phyloP scores from a whole-genome alignment of 2,113 vertebrate genomes.

The Colius striatus region DNA sequence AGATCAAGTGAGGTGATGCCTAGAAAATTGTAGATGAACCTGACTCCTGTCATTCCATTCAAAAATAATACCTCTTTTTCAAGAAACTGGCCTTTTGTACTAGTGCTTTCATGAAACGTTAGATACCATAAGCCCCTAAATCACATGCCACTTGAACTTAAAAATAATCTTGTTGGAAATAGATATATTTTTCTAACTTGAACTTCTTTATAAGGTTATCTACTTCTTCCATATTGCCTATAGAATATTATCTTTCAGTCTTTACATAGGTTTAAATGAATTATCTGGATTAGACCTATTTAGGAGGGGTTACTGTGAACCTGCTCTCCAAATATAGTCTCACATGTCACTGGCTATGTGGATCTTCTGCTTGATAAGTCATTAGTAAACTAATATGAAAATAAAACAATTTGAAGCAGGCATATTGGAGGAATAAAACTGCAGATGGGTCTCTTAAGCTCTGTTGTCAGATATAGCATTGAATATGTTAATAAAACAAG shows the following conservation, averaged over 20 bases:
- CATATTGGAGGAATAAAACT: not conserved
- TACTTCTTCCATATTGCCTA: not conserved
- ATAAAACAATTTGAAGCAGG: not conserved
- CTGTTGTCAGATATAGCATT: not conserved
- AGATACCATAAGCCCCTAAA: not conserved
- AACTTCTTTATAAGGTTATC: not conserved
- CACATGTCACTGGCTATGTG: not conserved
- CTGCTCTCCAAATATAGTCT: not conserved
- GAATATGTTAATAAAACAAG: constrained; percentile 15
- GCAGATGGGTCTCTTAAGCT: not conserved
- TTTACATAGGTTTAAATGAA: not conserved
- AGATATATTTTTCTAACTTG: not conserved
- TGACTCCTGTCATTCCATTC: not conserved
- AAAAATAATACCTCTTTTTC: not conserved
- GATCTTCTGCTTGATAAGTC: not conserved
- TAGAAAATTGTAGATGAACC: not conserved
- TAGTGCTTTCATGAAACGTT: not conserved
- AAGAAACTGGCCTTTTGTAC: not conserved
- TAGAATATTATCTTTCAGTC: not conserved
- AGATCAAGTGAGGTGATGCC: not conserved
- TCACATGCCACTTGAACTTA: not conserved
- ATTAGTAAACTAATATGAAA: not conserved
- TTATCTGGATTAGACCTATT: not conserved
- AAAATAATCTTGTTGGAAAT: not conserved
- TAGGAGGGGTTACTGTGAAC: not conserved